Evolutionary conservation across 2,797 vertebrate genomes (phyloP).

Genomic region (Menidia menidia): DNA sequence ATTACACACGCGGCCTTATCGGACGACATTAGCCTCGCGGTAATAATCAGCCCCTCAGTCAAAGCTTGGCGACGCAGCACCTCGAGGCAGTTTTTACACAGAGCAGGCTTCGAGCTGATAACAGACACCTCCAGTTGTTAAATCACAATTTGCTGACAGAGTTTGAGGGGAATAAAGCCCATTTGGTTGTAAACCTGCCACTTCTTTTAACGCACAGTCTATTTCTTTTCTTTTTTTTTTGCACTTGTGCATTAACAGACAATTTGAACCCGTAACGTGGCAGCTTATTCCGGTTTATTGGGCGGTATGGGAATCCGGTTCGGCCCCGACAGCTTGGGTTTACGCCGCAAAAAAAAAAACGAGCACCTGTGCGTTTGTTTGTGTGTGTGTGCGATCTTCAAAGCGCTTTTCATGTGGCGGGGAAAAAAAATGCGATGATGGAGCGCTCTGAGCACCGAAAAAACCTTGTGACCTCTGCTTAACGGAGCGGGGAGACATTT

Average conservation of each 20-base stretch:
- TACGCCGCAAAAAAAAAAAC: not conserved
- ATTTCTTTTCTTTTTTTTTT: conserved; percentile 50
- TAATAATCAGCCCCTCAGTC: conserved; percentile 75
- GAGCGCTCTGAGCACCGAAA: conserved; percentile 59
- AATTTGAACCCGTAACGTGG: conserved; percentile 23
- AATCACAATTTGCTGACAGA: conserved; percentile 75
- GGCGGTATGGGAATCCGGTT: not conserved
- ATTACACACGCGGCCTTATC: conserved; percentile 80
- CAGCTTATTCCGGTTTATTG: conserved; percentile 10
- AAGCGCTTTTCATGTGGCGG: conserved; percentile 71
- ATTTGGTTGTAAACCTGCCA: conserved; percentile 68
- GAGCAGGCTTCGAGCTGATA: conserved; percentile 69
- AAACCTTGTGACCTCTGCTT: conserved; percentile 72
- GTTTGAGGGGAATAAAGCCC: conserved; percentile 63
- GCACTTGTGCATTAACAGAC: conserved; percentile 50
- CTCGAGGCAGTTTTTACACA: conserved; percentile 62
- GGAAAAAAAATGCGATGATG: conserved; percentile 66
- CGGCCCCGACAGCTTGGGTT: conserved; percentile 13
- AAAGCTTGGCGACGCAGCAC: conserved; percentile 69
- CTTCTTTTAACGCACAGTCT: conserved; percentile 48
- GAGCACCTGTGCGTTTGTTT: conserved; percentile 15
- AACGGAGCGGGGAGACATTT: conserved; percentile 77
- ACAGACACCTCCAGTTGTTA: conserved; percentile 68
- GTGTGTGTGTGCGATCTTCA: conserved; percentile 55
- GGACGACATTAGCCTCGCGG: conserved; percentile 76